Base-by-base conservation (phyloP, 2,113 vertebrate genomes). In the Dermatemys mawii region DNA sequence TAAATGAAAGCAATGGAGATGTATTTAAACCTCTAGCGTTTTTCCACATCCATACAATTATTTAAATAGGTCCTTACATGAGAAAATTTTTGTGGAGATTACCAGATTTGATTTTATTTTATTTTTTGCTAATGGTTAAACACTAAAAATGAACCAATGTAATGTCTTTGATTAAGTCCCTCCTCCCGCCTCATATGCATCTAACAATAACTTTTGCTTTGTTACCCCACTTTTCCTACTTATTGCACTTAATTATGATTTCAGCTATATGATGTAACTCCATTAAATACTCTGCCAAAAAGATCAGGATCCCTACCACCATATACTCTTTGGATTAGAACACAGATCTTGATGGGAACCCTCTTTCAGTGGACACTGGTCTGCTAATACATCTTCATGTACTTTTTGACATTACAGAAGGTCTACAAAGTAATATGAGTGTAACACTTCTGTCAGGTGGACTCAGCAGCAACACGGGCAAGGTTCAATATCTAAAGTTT, bases 171-270 rank as follows among this genome's bases (percentile, higher is more conserved):
- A 81, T 2, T 48, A 85, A 83, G 16, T 41, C 26, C 22, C 2
- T 17, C 91, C 75, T 51, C 11, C 3, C 73, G 16, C 35, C 5
- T 55, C 51, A 14, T 6, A 44, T 17, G 8, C 4, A 85, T 63
- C 35, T 48, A 5, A 32, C 41, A 63, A 79, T 80, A 24, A 1
- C 1, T 44, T 79, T 67, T 54, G 4, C 4, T 79, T 93, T 21
- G 10, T 82, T 88, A 51, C n/a, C 14, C 22, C 8, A 48, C 8
- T 78, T 81, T 70, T 70, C 1, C 0, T 83, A 29, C 19, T 60
- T 8, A 73, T 17, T 94, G 57, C 73, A 22, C 35, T 86, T 60
- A 90, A 92, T 49, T 70, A 11, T 46, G 38, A 78, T 78, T 90
- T 70, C 10, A 60, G 2, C 44, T 53, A 5, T 14, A 60, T 80